phyloP scores from a whole-genome alignment of 1,140 invertebrate species.

The Zelostemma sp. region DNA sequence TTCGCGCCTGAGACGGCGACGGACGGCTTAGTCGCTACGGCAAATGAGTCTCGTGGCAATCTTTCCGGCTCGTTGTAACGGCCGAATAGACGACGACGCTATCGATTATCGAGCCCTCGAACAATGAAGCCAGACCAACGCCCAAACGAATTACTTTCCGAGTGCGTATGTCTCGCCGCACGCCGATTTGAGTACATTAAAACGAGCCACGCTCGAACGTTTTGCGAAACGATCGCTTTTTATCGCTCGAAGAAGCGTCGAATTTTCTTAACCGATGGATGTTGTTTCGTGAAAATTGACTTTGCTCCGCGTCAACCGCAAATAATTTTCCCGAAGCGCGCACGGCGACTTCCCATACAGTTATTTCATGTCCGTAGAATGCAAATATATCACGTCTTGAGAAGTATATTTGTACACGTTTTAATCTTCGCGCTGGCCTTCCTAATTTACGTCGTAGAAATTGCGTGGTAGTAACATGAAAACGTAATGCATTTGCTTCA shows the following conservation, averaged over 20 bases:
- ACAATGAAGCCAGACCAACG: slow-evolving; percentile 41
- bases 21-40: slow-evolving; percentile 33
- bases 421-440: slow-evolving; percentile 10
- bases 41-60: slow-evolving; percentile 39
- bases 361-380: background rate
- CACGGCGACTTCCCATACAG: background rate
- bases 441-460: slow-evolving; percentile 15
- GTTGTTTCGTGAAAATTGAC: background rate
- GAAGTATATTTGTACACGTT: slow-evolving; percentile 12
- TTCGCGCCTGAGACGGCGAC: slow-evolving; percentile 24
- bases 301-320: background rate
- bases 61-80: slow-evolving; percentile 35
- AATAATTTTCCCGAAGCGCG: background rate
- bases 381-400: slow-evolving; percentile 4
- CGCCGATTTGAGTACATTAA: background rate
- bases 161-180: slow-evolving; percentile 17
- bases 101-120: slow-evolving; percentile 44
- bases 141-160: slow-evolving; percentile 42
- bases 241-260: background rate
- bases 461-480: slow-evolving; percentile 20
- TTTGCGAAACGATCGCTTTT: too few relatives aligned
- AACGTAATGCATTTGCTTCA: slow-evolving; percentile 26
- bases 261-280: background rate
- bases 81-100: slow-evolving; percentile 38
- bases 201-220: background rate